Conservation (phyloP, 2,888 invertebrate genomes). For the Parapristionchus giblindavisi region DNA sequence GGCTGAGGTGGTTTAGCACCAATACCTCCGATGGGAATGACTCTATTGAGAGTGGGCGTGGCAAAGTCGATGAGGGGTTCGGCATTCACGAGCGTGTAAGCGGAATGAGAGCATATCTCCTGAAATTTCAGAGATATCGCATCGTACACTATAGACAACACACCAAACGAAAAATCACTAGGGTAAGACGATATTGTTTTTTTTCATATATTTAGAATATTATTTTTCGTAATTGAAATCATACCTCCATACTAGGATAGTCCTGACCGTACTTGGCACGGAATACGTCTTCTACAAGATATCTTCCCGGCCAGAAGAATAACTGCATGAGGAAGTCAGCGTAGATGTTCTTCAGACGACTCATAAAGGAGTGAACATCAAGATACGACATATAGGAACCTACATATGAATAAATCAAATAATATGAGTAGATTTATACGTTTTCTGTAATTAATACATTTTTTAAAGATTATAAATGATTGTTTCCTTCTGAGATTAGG, state of each 20-base stretch:
- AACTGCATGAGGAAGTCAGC: constrained; percentile 1
- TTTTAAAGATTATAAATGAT: neutral
- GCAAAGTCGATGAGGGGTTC: constrained; percentile 9
- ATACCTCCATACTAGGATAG: neutral
- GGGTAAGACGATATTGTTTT: too few species aligned
- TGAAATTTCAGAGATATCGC: too few species aligned
- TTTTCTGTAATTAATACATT: neutral
- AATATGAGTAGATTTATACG: neutral
- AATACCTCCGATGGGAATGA: neutral
- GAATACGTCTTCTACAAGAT: constrained; percentile 9
- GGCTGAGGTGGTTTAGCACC: neutral
- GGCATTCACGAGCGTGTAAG: neutral
- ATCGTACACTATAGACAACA: too few species aligned
- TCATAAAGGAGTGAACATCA: constrained; percentile 17
- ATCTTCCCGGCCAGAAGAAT: constrained; percentile 17
- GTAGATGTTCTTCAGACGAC: constrained; percentile 12
- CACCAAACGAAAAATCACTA: too few species aligned
- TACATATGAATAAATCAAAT: neutral
- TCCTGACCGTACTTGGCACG: neutral
- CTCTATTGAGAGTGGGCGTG: neutral
- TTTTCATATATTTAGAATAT: neutral
- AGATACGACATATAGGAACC: neutral
- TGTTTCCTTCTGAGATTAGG: neutral
- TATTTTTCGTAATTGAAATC: neutral
- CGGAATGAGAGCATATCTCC: constrained; percentile 2